These are phyloP conservation scores for Anoplolepis gracilipes DNA, from an alignment of 1,140 invertebrate genomes.

Conservation along the genomic window DNA sequence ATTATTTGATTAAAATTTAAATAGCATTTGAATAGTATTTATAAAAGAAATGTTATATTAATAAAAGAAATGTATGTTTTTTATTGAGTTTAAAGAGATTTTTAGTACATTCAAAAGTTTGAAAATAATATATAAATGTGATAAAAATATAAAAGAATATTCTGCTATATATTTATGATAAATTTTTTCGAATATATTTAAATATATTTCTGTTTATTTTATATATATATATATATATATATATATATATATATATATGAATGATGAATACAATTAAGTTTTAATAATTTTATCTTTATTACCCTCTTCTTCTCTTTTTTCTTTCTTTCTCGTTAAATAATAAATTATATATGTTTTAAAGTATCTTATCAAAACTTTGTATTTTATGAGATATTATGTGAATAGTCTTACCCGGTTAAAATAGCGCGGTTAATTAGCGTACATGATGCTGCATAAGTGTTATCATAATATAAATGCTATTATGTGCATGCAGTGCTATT, in stretches of 20 bases:
- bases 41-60: not conserved
- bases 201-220: no score
- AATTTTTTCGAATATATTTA: not conserved
- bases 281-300: constrained; percentile 21
- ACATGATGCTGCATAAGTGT: constrained; percentile 21
- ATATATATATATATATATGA: no score
- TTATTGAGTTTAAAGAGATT: not conserved
- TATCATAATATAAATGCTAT: no score
- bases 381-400: constrained; percentile 9
- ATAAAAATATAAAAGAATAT: not conserved
- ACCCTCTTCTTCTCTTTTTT: no score
- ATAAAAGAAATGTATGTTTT: not conserved
- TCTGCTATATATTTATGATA: not conserved
- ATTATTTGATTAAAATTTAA: not conserved
- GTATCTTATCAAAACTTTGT: constrained; percentile 29
- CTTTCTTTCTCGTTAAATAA: not conserved
- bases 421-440: constrained; percentile 47
- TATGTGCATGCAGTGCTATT: constrained; percentile 2
- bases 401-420: constrained; percentile 34
- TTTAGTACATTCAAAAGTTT: not conserved
- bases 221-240: no score
- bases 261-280: constrained; percentile 6
- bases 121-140: not conserved
- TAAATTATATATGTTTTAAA: constrained; percentile 38
- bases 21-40: not conserved